A percentile compares a stretch with the other conserved stretches of the same genome.
phyloP scores from a whole-genome alignment of 1,140 invertebrate species.

The Trichonephila clavipes region DNA sequence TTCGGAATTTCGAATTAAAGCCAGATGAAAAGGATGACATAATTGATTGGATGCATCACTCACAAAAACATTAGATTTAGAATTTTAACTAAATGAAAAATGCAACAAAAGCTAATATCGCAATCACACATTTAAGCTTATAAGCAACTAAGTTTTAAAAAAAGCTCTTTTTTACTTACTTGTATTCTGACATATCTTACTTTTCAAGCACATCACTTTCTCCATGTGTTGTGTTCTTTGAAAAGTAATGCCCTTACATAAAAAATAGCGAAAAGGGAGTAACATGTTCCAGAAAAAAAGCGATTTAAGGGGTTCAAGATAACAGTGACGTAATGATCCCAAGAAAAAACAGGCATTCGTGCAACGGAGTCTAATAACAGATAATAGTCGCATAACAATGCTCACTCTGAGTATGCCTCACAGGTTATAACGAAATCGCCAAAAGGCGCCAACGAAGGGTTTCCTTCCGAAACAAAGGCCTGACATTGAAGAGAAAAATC shows the following conservation, averaged over 20 bases:
- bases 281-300: slow-evolving; percentile 51
- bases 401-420: slow-evolving; percentile 2
- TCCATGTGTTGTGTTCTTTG: not conserved
- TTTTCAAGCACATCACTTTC: not conserved
- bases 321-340: slow-evolving; percentile 62
- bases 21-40: too few relatives aligned
- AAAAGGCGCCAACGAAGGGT: slow-evolving; percentile 37
- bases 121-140: too few relatives aligned
- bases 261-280: too few relatives aligned
- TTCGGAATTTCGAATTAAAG: too few relatives aligned
- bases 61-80: too few relatives aligned
- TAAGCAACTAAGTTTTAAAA: too few relatives aligned
- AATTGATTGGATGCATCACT: too few relatives aligned
- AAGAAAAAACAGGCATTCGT: slow-evolving; percentile 23
- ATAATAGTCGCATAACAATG: slow-evolving; percentile 69
- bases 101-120: too few relatives aligned
- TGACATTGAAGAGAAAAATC: slow-evolving; percentile 44
- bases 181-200: not conserved
- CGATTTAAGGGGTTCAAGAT: slow-evolving; percentile 33
- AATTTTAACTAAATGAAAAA: too few relatives aligned
- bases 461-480: slow-evolving; percentile 48
- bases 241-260: not conserved
- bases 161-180: not conserved
- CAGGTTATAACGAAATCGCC: slow-evolving; percentile 48
- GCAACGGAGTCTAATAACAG: slow-evolving; percentile 65